Conservation (phyloP, 2,888 invertebrate species). For the Heliconius ismenius region DNA sequence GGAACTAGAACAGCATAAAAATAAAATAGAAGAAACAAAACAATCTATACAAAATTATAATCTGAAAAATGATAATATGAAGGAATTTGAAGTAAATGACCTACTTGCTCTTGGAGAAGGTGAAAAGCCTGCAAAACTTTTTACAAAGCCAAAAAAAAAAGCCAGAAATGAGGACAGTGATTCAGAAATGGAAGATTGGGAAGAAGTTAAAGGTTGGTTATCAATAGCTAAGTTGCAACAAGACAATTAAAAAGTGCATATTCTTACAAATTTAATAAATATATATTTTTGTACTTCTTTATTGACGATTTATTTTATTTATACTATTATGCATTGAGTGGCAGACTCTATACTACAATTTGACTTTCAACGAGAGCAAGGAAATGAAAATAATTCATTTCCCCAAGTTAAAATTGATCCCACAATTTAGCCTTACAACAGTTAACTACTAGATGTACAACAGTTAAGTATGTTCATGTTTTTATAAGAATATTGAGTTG, state of each 20-base stretch:
- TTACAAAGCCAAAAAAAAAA: conserved; percentile 56
- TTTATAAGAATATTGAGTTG: too few species aligned
- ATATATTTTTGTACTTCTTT: too few species aligned
- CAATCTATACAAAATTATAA: conserved; percentile 78
- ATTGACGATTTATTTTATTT: too few species aligned
- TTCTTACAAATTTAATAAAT: not conserved
- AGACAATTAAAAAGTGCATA: not conserved
- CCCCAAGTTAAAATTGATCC: not conserved
- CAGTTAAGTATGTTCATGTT: too few species aligned
- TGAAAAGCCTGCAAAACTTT: conserved; percentile 51
- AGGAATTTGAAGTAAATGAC: conserved; percentile 81
- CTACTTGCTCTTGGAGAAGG: conserved; percentile 86
- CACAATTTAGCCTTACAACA: not conserved
- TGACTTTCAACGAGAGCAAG: not conserved
- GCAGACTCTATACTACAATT: not conserved
- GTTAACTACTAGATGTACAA: too few species aligned
- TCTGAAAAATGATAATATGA: conserved; percentile 49
- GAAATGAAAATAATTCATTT: not conserved
- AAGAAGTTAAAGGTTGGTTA: conserved; percentile 85
- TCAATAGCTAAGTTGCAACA: not conserved
- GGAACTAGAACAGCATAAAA: conserved; percentile 82
- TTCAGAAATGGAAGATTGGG: conserved; percentile 87
- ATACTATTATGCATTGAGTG: not conserved
- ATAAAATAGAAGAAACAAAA: conserved; percentile 83
- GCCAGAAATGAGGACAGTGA: conserved; percentile 71